Conservation (phyloP, 2,797 vertebrate genomes). For the Anas capensis region DNA sequence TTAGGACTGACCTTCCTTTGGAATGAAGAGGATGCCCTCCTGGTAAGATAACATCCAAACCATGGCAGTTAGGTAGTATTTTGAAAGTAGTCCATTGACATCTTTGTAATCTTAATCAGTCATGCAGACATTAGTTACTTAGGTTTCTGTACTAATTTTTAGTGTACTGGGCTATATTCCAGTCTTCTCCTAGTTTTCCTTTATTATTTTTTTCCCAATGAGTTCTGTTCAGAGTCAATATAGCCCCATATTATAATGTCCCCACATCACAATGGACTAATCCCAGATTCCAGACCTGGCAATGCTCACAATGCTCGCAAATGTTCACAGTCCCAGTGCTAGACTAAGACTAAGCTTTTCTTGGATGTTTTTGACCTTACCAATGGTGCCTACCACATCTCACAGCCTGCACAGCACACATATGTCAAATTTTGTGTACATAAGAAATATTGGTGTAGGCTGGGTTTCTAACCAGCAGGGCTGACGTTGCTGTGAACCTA, state of each 20-base stretch:
- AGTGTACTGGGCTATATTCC: neutral
- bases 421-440: neutral
- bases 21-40: conserved; percentile 84
- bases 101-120: neutral
- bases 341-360: neutral
- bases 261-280: neutral
- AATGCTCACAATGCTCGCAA: neutral
- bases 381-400: neutral
- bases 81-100: neutral
- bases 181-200: neutral
- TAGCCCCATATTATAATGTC: rapidly evolving
- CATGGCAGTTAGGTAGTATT: neutral
- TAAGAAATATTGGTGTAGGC: neutral
- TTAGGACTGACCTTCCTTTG: conserved; percentile 84
- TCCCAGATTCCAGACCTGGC: neutral
- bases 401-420: neutral
- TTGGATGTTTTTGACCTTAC: neutral
- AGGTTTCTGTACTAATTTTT: neutral
- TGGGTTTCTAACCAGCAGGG: neutral
- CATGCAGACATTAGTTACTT: neutral
- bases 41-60: conserved; percentile 78
- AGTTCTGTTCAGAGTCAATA: neutral
- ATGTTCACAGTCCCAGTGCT: neutral
- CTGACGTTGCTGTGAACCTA: neutral
- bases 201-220: neutral